Evolutionary conservation across 2,113 vertebrate species (phyloP), one percentile per base, ranked within the genome.

Genomic region (Acrocephalus kingi): DNA sequence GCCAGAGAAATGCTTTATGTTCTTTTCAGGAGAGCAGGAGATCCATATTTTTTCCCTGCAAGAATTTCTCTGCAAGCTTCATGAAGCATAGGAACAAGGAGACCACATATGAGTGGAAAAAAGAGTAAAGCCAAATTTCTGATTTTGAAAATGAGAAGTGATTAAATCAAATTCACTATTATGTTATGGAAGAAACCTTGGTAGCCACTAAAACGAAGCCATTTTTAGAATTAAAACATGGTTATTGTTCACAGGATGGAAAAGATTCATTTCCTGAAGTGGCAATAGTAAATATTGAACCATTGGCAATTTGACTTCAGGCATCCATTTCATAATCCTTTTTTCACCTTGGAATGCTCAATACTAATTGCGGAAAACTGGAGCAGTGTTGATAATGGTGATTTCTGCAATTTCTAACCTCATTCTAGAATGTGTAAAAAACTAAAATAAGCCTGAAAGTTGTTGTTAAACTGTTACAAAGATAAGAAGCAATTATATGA

Each of bases 391-490:
- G 0, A 56, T 75, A 91, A 83, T 39, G 17, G 30, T 82, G 55
- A 86, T 94, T 94, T 88, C 51, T 75, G 43, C 18, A 71, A 74
- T 24, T 2, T 76, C 33, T 79, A 78, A 67, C 20, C 55, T 89
- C 66, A 90, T 63, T 73, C 33, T 78, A 78, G n/a, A 89, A 71
- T 81, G 49, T 64, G 51, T 41, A 67, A 84, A 83, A 93, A 56
- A 1, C 11, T n/a, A 62, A 89, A 95, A 56, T 82, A 87, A 79
- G 56, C 83, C 56, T 91, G 28, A 76, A 78, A 88, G 43, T 88
- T 91, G 19, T 51, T 69, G 51, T 96, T 91, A 94, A 91, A 86
- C 41, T 92, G 33, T 63, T 96, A 64, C 10, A 87, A n/a, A 64
- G 75, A 54, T 66, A 88, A 83, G 74, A 87, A 83, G 31, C 41